A percentile compares a stretch with the other conserved stretches of the same genome.
These are phyloP conservation scores for Triops longicaudatus DNA, from an alignment of 1,140 invertebrate species.

Conservation along the genomic window DNA sequence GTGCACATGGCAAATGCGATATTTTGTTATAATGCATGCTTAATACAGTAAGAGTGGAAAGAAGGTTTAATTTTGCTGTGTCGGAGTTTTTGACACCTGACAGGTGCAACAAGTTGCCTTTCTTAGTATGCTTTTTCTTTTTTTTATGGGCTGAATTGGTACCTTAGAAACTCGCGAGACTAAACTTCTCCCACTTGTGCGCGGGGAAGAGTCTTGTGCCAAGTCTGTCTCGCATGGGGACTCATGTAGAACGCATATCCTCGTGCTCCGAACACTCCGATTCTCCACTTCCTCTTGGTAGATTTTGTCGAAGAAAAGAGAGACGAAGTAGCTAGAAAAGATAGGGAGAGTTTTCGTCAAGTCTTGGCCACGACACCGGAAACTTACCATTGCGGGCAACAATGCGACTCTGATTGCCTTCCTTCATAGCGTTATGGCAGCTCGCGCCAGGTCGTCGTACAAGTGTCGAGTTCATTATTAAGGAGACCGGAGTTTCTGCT, in stretches of 20 bases:
- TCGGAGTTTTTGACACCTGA: background rate
- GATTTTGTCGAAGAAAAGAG: background rate
- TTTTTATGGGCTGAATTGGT: background rate
- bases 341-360: background rate
- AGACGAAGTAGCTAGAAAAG: background rate
- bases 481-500: too few species aligned
- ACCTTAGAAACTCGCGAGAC: background rate
- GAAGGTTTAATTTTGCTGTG: conserved; percentile 11
- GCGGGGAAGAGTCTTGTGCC: conserved; percentile 2
- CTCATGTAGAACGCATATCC: conserved; percentile 12
- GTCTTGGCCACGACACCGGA: background rate
- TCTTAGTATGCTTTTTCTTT: background rate
- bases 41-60: background rate
- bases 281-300: conserved; percentile 2
- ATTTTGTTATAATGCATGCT: background rate
- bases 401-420: conserved; percentile 3
- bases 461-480: background rate
- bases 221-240: conserved; percentile 9
- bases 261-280: conserved; percentile 13
- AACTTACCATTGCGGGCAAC: conserved; percentile 1
- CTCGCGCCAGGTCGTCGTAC: background rate
- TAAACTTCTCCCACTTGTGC: background rate
- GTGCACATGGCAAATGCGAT: background rate
- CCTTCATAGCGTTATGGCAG: background rate
- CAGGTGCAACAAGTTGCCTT: conserved; percentile 1